Conservation (phyloP, 2,888 invertebrate genomes). For the Mythimna pallens region DNA sequence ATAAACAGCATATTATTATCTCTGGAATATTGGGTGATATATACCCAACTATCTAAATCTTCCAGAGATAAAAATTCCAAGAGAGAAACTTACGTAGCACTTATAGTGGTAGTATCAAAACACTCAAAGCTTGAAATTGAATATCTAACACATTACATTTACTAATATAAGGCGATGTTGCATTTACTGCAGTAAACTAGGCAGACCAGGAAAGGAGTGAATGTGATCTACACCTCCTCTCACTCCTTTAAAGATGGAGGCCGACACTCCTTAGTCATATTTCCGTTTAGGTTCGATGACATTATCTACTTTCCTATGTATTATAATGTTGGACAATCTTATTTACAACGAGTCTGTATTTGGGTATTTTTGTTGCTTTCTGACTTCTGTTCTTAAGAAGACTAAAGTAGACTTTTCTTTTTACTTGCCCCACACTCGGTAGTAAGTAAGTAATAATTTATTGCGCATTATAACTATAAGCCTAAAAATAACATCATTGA, state of each 20-base stretch:
- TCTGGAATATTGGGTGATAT: too few species aligned
- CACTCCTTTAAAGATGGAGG: conserved; percentile 52
- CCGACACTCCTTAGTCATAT: conserved; percentile 34
- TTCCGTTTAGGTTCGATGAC: conserved; percentile 17
- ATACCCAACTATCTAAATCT: too few species aligned
- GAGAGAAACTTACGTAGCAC: neutral
- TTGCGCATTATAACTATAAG: too few species aligned
- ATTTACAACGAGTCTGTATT: conserved; percentile 9
- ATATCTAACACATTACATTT: neutral
- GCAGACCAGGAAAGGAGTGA: conserved; percentile 50
- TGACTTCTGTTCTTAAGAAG: neutral
- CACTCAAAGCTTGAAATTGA: conserved; percentile 1
- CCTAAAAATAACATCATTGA: too few species aligned
- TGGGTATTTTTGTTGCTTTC: neutral
- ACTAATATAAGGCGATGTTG: conserved; percentile 20
- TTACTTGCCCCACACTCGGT: too few species aligned
- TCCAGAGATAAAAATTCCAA: too few species aligned
- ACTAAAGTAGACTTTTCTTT: neutral
- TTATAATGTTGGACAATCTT: conserved; percentile 2
- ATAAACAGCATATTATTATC: too few species aligned
- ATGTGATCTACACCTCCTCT: conserved; percentile 44
- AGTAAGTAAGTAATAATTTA: too few species aligned
- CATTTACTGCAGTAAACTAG: conserved; percentile 4
- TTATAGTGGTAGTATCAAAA: neutral
- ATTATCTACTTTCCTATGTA: conserved; percentile 11